Conservation (phyloP, 2,113 vertebrate species). For the Cromileptes altivelis region DNA sequence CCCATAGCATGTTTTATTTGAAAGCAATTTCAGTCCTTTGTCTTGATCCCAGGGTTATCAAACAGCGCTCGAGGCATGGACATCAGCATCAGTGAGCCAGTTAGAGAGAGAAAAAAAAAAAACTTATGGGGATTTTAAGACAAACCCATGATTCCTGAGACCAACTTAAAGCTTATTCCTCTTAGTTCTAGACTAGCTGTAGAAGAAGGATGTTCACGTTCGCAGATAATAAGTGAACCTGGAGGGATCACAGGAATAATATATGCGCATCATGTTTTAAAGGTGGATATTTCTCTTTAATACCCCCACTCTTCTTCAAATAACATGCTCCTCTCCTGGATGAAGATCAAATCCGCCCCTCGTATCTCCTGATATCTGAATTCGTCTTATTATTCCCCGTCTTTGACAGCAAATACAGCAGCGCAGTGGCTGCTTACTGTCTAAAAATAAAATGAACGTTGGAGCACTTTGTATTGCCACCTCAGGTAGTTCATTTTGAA, state of each 20-base stretch:
- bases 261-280: background rate
- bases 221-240: constrained; percentile 10
- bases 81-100: constrained; percentile 9
- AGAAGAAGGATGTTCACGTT: constrained; percentile 4
- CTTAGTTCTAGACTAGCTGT: background rate
- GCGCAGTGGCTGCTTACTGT: background rate
- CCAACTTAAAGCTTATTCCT: constrained; percentile 3
- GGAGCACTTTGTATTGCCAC: background rate
- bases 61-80: background rate
- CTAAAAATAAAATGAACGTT: constrained; percentile 1
- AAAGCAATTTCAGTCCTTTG: constrained; percentile 12
- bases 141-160: background rate
- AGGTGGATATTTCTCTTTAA: constrained; percentile 3
- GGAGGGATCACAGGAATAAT: constrained; percentile 7
- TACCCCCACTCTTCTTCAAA: background rate
- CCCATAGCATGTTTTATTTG: constrained; percentile 9
- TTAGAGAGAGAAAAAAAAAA: background rate
- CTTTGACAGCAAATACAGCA: background rate
- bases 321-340: background rate
- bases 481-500: background rate
- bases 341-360: background rate
- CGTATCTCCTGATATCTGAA: constrained; percentile 2
- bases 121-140: background rate
- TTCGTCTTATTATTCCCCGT: background rate
- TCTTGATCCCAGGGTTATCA: constrained; percentile 16